Conservation (phyloP, 2,113 vertebrate species). For the Leucopsar rothschildi region DNA sequence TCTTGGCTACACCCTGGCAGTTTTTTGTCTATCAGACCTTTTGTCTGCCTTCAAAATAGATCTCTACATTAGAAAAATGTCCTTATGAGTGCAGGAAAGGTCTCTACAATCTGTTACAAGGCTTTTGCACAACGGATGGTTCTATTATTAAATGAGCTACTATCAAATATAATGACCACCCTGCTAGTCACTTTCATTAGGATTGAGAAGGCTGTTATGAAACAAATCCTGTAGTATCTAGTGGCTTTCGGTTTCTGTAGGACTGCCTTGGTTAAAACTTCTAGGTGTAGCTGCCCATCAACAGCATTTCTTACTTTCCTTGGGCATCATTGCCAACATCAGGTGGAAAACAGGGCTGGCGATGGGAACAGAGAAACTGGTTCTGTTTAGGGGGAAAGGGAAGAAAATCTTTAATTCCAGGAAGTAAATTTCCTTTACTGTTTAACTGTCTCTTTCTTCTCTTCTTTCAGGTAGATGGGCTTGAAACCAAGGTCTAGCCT, state of each 20-base stretch:
- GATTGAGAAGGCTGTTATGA: not conserved
- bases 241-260: not conserved
- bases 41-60: not conserved
- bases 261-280: not conserved
- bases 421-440: not conserved
- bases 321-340: not conserved
- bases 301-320: not conserved
- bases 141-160: not conserved
- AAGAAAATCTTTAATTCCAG: not conserved
- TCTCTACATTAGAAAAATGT: not conserved
- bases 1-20: not conserved
- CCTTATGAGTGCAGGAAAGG: not conserved
- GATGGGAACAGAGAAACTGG: not conserved
- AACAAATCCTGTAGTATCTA: not conserved
- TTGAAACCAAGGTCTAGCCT: not conserved
- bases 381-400: accelerated
- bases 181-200: not conserved
- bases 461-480: not conserved
- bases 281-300: not conserved
- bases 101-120: accelerated
- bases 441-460: not conserved
- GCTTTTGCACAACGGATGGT: not conserved
- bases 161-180: not conserved
- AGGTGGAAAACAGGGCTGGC: not conserved
- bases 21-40: not conserved